Evolutionary conservation across 2,797 vertebrate genomes (phyloP), one percentile per base, ranked within the genome.

Genomic region (Helicolenus hilgendorfi): DNA sequence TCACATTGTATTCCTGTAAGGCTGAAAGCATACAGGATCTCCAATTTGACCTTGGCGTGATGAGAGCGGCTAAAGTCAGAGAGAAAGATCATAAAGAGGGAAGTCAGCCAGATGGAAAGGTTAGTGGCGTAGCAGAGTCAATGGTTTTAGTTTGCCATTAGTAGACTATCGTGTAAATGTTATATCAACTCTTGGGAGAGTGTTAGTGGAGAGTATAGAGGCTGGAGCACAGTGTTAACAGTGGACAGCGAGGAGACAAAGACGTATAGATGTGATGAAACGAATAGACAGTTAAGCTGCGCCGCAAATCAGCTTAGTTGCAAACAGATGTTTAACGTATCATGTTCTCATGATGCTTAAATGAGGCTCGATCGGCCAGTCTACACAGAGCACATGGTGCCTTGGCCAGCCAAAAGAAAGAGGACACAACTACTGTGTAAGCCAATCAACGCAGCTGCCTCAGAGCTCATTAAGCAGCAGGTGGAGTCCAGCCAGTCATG

Each of bases 91-190:
- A 77, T 69, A 76, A 60, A 88, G 64, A 85, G 75, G 75, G 87
- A 85, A 83, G 89, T 90, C 90, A 91, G 85, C 88, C 91, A 88
- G 83, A 92, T 91, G 72, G 84, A 85, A 78, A 88, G 83, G 90
- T 93, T 91, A 92, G 91, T 64, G 91, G 73, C 60, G 24, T 10
- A 73, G 74, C 59, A 85, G 79, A 86, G 82, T 92, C 77, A 63
- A 38, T 84, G 87, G 70, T 70, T 91, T 86, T 76, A 72, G 78
- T 79, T 82, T 76, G 58, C 36, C 26, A 82, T 89, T 86, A 91
- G 84, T 86, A 72, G 68, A 60, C 68, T 72, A 72, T 35, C 76
- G 58, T 36, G 45, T 73, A 35, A 88, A 89, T 75, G 73, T 59
- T 65, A 13, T 31, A 59, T 80, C 36, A 84, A 59, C 75, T 85